Conservation (phyloP, 2,113 vertebrate genomes). For the Alces alces region DNA sequence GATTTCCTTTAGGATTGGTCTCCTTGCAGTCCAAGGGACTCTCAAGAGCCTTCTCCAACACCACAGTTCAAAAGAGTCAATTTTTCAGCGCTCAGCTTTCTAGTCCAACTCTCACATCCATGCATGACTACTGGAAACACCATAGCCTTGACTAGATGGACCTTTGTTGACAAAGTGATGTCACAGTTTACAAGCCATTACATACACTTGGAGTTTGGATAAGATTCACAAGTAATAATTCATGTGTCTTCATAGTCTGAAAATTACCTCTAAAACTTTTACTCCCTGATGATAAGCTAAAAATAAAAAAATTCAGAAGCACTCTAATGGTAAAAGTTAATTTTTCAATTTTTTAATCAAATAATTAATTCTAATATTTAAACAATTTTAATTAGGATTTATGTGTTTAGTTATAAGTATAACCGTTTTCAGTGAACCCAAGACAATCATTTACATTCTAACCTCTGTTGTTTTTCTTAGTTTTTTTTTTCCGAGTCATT, state of each 20-base stretch:
- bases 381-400: neutral
- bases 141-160: accelerated
- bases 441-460: neutral
- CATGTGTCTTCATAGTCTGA: neutral
- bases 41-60: neutral
- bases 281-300: neutral
- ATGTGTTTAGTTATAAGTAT: neutral
- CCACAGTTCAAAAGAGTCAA: neutral
- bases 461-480: neutral
- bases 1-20: neutral
- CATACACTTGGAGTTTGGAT: neutral
- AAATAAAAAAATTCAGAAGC: neutral
- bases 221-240: neutral
- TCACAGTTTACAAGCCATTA: neutral
- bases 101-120: neutral
- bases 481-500: neutral
- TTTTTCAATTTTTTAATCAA: neutral
- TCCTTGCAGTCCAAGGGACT: neutral
- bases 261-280: neutral
- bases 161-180: neutral
- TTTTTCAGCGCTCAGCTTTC: neutral
- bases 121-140: neutral
- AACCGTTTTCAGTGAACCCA: neutral
- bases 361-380: neutral
- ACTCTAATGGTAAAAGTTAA: neutral